These are phyloP conservation scores for Conus canariensis DNA, from an alignment of 2,888 invertebrate genomes.

Conservation along the genomic window DNA sequence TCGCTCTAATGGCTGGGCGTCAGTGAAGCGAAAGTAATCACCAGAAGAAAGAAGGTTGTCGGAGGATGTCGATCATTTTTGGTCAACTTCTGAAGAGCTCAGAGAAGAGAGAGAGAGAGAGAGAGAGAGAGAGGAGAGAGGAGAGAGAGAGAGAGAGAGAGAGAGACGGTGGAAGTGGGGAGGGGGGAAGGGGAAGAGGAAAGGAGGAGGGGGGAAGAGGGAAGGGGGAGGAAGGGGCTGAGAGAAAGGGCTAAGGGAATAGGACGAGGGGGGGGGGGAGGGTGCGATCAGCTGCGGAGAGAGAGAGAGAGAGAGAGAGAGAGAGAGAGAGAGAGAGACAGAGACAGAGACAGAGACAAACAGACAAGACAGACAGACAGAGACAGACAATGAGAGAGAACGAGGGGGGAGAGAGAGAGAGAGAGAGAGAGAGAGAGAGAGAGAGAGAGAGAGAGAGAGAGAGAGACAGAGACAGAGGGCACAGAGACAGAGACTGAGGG, in stretches of 20 bases:
- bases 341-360: neutral
- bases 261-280: neutral
- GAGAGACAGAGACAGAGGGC: neutral
- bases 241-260: neutral
- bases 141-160: neutral
- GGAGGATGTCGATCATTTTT: constrained; percentile 20
- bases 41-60: constrained; percentile 11
- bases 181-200: neutral
- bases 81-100: neutral
- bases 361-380: neutral
- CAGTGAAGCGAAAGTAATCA: constrained; percentile 3
- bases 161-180: neutral
- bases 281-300: too few relatives aligned
- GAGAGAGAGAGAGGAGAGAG: too few relatives aligned
- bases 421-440: neutral
- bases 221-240: too few relatives aligned
- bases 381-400: neutral
- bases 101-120: too few relatives aligned
- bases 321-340: neutral
- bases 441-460: neutral
- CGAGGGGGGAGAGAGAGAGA: neutral
- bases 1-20: neutral
- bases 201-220: too few relatives aligned
- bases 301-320: neutral
- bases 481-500: too few relatives aligned